phyloP scores from a whole-genome alignment of 1,140 invertebrate species.

The Maconellicoccus hirsutus region DNA sequence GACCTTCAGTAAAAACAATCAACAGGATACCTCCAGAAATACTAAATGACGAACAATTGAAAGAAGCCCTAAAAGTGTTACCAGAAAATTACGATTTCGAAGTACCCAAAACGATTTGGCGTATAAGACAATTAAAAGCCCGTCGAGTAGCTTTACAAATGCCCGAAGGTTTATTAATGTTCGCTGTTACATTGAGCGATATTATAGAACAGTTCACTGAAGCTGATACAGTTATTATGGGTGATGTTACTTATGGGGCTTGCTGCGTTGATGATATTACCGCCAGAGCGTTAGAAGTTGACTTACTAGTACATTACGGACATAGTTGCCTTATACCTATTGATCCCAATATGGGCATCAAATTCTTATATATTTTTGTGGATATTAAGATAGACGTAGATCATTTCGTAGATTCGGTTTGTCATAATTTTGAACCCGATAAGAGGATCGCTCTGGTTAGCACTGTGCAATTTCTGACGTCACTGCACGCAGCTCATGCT shows the following conservation, averaged over 20 bases:
- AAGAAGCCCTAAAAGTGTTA: slow-evolving; percentile 57
- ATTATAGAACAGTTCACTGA: slow-evolving; percentile 88
- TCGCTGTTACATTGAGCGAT: slow-evolving; percentile 83
- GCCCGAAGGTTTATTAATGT: slow-evolving; percentile 89
- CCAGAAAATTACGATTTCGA: slow-evolving; percentile 98
- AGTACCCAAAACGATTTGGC: slow-evolving; percentile 96
- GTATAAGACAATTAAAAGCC: slow-evolving; percentile 65
- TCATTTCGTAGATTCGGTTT: slow-evolving; percentile 85
- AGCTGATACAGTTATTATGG: slow-evolving; percentile 90
- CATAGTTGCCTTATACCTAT: slow-evolving; percentile 96
- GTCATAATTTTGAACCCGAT: slow-evolving; percentile 61
- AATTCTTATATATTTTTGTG: slow-evolving; percentile 95
- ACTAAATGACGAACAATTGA: slow-evolving; percentile 62
- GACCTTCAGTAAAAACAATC: slow-evolving; percentile 50
- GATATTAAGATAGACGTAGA: slow-evolving; percentile 80
- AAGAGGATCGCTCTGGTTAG: slow-evolving; percentile 65
- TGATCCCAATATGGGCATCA: slow-evolving; percentile 76
- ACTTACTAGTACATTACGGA: slow-evolving; percentile 94
- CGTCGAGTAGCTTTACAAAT: slow-evolving; percentile 91
- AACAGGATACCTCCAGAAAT: slow-evolving; percentile 76
- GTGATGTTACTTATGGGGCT: slow-evolving; percentile 96
- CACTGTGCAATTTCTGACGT: slow-evolving; percentile 95
- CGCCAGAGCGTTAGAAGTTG: slow-evolving; percentile 76
- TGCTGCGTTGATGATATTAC: slow-evolving; percentile 99
- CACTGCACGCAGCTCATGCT: slow-evolving; percentile 52